A percentile compares a stretch with the other conserved stretches of the same genome.
phyloP scores from a whole-genome alignment of 1,140 invertebrate species.

The Zaprionus taronus region DNA sequence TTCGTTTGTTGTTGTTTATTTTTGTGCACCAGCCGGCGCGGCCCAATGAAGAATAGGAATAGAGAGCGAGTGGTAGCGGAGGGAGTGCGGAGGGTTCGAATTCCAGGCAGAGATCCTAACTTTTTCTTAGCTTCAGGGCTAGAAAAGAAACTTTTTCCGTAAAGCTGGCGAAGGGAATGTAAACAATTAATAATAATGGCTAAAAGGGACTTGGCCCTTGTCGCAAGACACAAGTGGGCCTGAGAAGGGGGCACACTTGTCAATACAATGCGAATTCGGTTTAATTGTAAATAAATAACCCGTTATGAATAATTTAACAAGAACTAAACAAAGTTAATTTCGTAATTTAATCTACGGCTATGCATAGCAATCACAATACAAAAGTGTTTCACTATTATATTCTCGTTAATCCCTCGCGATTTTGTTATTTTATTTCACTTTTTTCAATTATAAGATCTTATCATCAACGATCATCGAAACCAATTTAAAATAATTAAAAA shows the following conservation, averaged over 20 bases:
- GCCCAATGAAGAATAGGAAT: conserved; percentile 18
- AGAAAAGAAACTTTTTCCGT: conserved; percentile 48
- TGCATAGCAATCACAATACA: not conserved
- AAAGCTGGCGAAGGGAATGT: conserved; percentile 59
- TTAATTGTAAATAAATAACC: conserved; percentile 69
- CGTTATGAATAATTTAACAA: conserved; percentile 59
- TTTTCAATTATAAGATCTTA: too few relatives aligned
- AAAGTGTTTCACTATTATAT: too few relatives aligned
- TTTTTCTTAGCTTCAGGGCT: conserved; percentile 41
- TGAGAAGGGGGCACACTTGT: conserved; percentile 21
- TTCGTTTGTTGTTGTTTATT: conserved; percentile 79
- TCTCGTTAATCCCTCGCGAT: too few relatives aligned
- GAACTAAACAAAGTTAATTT: conserved; percentile 14
- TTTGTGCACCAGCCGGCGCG: conserved; percentile 42
- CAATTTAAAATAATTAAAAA: too few relatives aligned
- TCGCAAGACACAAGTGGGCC: not conserved
- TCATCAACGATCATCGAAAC: too few relatives aligned
- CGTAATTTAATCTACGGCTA: not conserved
- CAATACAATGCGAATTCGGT: conserved; percentile 65
- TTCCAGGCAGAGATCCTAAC: conserved; percentile 36
- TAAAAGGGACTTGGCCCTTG: conserved; percentile 59
- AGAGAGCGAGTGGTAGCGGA: not conserved
- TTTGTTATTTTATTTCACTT: too few relatives aligned
- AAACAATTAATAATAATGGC: conserved; percentile 74
- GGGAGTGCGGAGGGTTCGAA: not conserved